These are phyloP conservation scores for Ceyx margarethae DNA, from an alignment of 2,113 vertebrate species.

Conservation along the genomic window DNA sequence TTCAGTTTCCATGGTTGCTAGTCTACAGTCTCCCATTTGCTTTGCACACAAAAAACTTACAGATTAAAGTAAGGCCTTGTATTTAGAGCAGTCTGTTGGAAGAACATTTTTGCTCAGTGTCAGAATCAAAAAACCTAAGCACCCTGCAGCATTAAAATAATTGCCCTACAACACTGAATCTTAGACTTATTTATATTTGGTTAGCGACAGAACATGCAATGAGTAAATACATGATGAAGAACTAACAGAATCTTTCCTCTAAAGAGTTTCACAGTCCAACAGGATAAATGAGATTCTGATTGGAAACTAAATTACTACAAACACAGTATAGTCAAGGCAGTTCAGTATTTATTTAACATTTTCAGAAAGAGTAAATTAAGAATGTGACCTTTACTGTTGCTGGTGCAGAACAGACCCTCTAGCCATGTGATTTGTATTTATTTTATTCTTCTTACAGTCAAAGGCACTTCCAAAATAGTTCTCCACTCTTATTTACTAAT, in stretches of 20 bases:
- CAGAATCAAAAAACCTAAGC: background rate
- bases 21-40: background rate
- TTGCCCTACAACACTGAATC: background rate
- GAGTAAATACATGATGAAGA: background rate
- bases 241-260: background rate
- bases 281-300: background rate
- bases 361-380: background rate
- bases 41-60: background rate
- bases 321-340: background rate
- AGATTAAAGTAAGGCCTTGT: background rate
- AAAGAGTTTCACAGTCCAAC: background rate
- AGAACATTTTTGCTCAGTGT: background rate
- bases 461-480: background rate
- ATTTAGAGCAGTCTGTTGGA: background rate
- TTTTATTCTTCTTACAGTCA: background rate
- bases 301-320: background rate
- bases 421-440: background rate
- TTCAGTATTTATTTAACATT: conserved; percentile 41
- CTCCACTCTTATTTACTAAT: background rate
- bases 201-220: background rate
- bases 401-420: background rate
- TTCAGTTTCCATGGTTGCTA: background rate
- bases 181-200: background rate
- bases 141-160: background rate
- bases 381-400: background rate